Evolutionary conservation across 2,888 invertebrate genomes (phyloP), one percentile per base, ranked within the genome.

Genomic region (Tiphia femorata): DNA sequence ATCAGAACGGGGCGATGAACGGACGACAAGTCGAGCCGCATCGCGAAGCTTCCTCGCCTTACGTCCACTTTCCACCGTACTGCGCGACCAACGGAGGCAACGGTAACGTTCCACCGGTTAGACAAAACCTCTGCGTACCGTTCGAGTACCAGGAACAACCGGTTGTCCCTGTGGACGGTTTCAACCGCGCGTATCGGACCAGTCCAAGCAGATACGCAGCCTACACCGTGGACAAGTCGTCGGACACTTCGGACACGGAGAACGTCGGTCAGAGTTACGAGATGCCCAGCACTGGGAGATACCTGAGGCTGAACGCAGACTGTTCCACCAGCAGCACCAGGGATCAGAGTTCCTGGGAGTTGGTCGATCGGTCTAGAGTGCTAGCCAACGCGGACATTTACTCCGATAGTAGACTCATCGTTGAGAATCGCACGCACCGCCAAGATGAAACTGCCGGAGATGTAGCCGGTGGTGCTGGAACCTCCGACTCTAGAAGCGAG

Each of bases 21-120:
- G 54, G 68, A 16, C 56, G 69, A 3, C 68, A 72, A 47, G 53
- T 64, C n/a, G 67, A 65, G 8, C 48, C 44, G 19, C 63, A 67
- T 30, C 65, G 62, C 7, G 37, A 42, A 3, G 43, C 58, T 0
- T 57, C 67, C 0, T n/a, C n/a, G n/a, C n/a, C n/a, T n/a, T 67
- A 62, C 48, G 49, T 62, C 10, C 72, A 64, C 42, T 75, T 62
- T 7, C 54, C 70, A 8, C 63, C 59, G 4, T 72, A 73, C 38
- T 73, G 69, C 33, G 30, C 42, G 2, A 4, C 49, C n/a, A 55
- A 62, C 14, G 61, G 55, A 0, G 40, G 46, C 8, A 3, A 16
- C 16, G 35, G 16, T 35, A 35, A 8, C n/a, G 38, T 6, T 38
- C 16, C 38, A 6, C 2, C 55, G n/a, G 56, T 61, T 8, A 43